These are phyloP conservation scores for Colaptes auratus DNA, from an alignment of 2,113 vertebrate species.

Conservation along the genomic window DNA sequence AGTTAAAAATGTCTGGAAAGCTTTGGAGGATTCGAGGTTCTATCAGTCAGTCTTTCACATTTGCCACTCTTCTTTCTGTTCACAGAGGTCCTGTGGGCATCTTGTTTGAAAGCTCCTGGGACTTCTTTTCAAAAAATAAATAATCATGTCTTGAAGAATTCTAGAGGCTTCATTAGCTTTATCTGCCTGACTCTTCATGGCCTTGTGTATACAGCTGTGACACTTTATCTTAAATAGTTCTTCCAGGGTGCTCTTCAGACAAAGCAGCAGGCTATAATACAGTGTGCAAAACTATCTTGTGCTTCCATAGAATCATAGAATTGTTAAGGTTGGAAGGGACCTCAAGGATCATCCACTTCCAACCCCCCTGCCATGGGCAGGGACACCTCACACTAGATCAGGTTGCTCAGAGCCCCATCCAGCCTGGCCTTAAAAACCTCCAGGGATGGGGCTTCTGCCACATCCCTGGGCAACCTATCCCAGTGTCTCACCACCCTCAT, in stretches of 20 bases:
- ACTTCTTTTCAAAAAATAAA: not conserved
- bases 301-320: not conserved
- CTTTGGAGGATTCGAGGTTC: not conserved
- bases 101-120: not conserved
- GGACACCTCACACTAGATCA: no score
- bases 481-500: no score
- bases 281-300: not conserved
- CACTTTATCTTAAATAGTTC: not conserved
- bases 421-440: no score
- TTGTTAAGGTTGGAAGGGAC: no score
- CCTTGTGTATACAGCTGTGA: not conserved
- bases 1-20: not conserved
- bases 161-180: not conserved
- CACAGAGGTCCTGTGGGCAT: not conserved
- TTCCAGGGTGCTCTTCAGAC: not conserved
- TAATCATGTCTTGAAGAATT: not conserved
- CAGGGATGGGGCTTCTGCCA: no score
- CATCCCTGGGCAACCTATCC: no score
- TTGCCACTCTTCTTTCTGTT: not conserved
- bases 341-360: no score
- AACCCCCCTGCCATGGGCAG: no score
- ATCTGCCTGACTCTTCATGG: not conserved
- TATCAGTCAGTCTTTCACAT: not conserved
- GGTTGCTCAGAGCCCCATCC: no score
- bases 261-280: rapidly evolving